A percentile compares a stretch with the other conserved stretches of the same genome.
Conservation (phyloP, 2,888 invertebrate species). For the Troides oblongomaculatus region DNA sequence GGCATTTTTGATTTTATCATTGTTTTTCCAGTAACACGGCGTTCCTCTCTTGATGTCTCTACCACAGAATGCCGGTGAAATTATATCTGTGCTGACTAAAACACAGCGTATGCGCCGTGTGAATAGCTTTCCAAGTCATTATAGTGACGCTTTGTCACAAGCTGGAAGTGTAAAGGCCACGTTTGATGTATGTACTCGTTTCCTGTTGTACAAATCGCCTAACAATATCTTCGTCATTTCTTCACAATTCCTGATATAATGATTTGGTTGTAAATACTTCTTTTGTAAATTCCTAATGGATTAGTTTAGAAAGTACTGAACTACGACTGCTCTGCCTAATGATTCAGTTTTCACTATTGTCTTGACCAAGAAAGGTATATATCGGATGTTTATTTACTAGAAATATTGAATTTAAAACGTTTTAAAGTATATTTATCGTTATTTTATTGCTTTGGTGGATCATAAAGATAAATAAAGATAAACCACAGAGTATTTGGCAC, state of each 20-base stretch:
- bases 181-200: background rate
- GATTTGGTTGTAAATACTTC: too few relatives aligned
- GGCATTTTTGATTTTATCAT: slow-evolving; percentile 37
- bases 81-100: slow-evolving; percentile 4
- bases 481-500: slow-evolving; percentile 30
- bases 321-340: too few relatives aligned
- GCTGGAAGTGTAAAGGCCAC: background rate
- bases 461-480: too few relatives aligned
- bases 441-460: too few relatives aligned
- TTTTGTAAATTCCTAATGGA: too few relatives aligned
- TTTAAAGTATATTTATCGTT: too few relatives aligned
- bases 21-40: slow-evolving; percentile 20
- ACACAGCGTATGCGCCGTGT: background rate
- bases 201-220: background rate
- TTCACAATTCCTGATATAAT: background rate
- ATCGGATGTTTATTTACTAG: too few relatives aligned
- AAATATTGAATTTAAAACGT: too few relatives aligned
- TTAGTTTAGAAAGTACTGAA: too few relatives aligned
- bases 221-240: background rate
- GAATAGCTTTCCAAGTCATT: background rate
- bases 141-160: background rate
- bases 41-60: background rate
- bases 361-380: too few relatives aligned
- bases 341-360: too few relatives aligned
- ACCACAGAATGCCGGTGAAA: slow-evolving; percentile 18